Evolutionary conservation across 2,113 vertebrate species (phyloP).

Genomic region (Erythrocercus mccallii): DNA sequence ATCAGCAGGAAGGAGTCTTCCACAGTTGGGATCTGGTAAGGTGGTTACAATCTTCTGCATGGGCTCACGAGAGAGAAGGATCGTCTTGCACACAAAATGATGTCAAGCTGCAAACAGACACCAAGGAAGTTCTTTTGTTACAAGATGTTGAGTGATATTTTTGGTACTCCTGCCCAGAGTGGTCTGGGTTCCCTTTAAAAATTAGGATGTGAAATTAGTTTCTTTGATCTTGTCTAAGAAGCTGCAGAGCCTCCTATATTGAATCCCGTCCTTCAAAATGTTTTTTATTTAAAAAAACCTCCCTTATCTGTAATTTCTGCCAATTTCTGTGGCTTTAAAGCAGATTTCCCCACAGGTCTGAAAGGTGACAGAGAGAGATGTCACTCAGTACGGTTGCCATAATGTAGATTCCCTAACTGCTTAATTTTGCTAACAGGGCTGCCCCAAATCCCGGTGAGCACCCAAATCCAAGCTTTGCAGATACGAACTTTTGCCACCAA

Average conservation of each 20-base stretch:
- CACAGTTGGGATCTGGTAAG: background rate
- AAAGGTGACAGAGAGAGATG: background rate
- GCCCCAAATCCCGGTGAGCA: background rate
- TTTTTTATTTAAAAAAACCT: background rate
- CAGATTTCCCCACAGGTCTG: background rate
- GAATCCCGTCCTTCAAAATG: background rate
- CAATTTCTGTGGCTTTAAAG: background rate
- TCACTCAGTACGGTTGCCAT: background rate
- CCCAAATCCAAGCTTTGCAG: background rate
- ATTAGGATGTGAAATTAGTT: background rate
- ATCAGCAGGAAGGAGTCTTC: background rate
- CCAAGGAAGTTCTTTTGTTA: background rate
- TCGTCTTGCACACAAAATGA: background rate
- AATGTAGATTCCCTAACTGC: background rate
- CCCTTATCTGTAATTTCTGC: background rate
- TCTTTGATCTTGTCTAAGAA: background rate
- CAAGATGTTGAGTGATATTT: fast-evolving
- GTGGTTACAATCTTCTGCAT: background rate
- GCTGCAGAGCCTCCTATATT: background rate
- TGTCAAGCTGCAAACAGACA: background rate
- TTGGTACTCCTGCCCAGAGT: background rate
- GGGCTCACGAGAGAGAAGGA: background rate
- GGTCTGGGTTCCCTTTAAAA: background rate
- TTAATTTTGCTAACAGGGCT: background rate
- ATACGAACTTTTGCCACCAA: background rate